These are phyloP conservation scores for Chionis minor DNA, from an alignment of 2,113 vertebrate species.

Conservation along the genomic window DNA sequence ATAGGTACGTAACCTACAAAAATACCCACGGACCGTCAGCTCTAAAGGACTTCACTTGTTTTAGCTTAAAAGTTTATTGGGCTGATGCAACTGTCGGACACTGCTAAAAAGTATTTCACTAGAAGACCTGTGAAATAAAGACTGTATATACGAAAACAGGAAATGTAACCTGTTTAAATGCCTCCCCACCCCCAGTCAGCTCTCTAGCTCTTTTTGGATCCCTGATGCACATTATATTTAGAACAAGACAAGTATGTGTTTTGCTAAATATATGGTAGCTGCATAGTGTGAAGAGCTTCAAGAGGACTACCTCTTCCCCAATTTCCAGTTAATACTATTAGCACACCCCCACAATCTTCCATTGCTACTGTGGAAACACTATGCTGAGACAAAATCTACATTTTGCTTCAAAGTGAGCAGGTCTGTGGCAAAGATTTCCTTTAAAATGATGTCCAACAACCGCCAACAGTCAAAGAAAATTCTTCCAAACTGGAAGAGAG, in stretches of 20 bases:
- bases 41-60: background rate
- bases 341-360: background rate
- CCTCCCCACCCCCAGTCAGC: background rate
- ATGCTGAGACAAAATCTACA: background rate
- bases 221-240: background rate
- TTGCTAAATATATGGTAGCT: background rate
- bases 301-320: background rate
- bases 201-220: background rate
- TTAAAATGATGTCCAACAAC: background rate
- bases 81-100: background rate
- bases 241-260: background rate
- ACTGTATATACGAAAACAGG: background rate
- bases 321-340: background rate
- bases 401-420: background rate
- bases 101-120: background rate
- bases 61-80: background rate
- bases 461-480: background rate
- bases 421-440: background rate
- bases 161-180: background rate
- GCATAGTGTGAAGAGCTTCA: background rate
- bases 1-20: accelerated
- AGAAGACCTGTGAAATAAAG: background rate
- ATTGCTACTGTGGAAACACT: background rate
- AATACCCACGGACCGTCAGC: background rate
- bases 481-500: background rate